Evolutionary conservation across 2,113 vertebrate species (phyloP).

Genomic region (Pseudolaguvia tuberculata): DNA sequence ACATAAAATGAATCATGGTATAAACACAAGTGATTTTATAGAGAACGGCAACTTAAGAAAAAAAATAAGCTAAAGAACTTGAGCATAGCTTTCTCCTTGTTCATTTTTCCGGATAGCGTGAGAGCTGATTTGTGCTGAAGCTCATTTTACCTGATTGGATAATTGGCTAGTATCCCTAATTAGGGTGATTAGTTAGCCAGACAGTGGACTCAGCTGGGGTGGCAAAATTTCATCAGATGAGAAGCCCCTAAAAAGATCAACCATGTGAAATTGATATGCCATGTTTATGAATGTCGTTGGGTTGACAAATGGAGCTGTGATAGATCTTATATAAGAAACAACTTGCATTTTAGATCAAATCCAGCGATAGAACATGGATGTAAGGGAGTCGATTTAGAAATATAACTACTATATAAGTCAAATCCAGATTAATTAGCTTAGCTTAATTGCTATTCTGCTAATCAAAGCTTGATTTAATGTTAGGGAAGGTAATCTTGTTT

Average conservation of each 20-base stretch:
- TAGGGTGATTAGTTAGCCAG: slow-evolving; percentile 47
- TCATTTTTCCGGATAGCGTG: slow-evolving; percentile 33
- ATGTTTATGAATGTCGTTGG: slow-evolving; percentile 6
- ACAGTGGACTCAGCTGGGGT: slow-evolving; percentile 41
- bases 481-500: neutral
- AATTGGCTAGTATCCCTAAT: slow-evolving; percentile 46
- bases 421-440: neutral
- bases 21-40: neutral
- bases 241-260: slow-evolving; percentile 15
- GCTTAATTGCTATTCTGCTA: neutral
- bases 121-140: slow-evolving; percentile 33
- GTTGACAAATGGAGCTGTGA: slow-evolving; percentile 15
- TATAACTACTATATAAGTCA: neutral
- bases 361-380: neutral
- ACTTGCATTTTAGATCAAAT: neutral
- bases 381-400: neutral
- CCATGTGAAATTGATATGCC: slow-evolving; percentile 15
- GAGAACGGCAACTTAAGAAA: no score
- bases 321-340: neutral
- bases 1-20: neutral
- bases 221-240: slow-evolving; percentile 35
- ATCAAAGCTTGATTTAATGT: neutral
- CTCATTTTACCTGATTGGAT: slow-evolving; percentile 40
- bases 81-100: neutral
- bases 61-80: slow-evolving; percentile 11